These are phyloP conservation scores for Carduelis carduelis DNA, from an alignment of 2,797 vertebrate species.

Conservation along the genomic window DNA sequence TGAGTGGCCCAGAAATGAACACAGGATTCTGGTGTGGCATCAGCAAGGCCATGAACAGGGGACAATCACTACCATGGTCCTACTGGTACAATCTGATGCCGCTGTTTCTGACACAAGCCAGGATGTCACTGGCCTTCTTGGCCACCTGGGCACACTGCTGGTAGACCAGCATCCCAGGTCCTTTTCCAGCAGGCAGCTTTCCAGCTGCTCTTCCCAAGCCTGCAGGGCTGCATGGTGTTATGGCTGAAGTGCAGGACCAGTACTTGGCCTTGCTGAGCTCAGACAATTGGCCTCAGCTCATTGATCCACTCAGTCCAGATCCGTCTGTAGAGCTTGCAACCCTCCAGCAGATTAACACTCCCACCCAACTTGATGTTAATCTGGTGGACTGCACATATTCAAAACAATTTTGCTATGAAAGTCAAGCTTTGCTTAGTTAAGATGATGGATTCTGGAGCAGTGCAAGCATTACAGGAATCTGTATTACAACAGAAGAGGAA, in stretches of 20 bases:
- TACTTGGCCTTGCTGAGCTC: neutral
- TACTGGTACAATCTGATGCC: neutral
- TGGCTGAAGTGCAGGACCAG: neutral
- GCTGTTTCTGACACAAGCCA: neutral
- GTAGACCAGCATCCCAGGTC: rapidly evolving
- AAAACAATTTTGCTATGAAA: neutral
- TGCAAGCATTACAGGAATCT: neutral
- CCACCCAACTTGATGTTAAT: neutral
- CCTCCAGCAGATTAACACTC: neutral
- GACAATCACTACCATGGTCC: neutral
- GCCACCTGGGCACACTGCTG: neutral
- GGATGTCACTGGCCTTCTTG: neutral
- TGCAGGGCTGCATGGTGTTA: neutral
- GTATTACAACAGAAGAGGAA: neutral
- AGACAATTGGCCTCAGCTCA: neutral
- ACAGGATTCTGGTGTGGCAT: neutral
- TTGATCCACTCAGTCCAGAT: neutral
- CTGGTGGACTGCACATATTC: neutral
- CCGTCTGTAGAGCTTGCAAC: neutral
- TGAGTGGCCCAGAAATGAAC: neutral
- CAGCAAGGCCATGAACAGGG: neutral
- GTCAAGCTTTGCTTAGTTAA: neutral
- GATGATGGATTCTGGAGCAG: neutral
- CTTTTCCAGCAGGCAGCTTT: neutral
- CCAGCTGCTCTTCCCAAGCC: neutral